Conservation (phyloP, 2,888 invertebrate genomes). For the Coremacera marginata region DNA sequence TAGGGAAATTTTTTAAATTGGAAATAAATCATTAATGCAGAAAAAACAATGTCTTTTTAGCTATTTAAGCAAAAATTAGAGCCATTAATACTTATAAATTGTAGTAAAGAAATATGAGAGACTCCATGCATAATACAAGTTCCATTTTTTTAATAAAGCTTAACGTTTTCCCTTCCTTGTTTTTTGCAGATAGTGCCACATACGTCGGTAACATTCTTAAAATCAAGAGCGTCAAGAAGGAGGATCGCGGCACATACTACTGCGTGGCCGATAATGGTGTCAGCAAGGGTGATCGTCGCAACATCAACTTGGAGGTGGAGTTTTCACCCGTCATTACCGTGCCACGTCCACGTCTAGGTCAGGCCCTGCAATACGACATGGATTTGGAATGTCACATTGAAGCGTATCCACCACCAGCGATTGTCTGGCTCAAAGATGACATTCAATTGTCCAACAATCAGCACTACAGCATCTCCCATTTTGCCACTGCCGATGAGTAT, state of each 20-base stretch:
- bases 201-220: conserved; percentile 84
- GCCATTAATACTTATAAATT: no score
- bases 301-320: conserved; percentile 91
- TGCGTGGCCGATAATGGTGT: conserved; percentile 93
- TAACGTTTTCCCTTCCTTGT: background rate
- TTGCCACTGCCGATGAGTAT: conserved; percentile 91
- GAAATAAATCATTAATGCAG: no score
- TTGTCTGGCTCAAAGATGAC: conserved; percentile 90
- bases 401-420: conserved; percentile 94
- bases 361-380: conserved; percentile 93
- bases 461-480: conserved; percentile 91
- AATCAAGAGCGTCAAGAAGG: conserved; percentile 83
- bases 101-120: no score
- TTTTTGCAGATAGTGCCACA: conserved; percentile 67
- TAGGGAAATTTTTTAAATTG: no score
- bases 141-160: no score
- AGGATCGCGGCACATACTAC: conserved; percentile 93
- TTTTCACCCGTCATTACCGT: conserved; percentile 89
- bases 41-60: no score
- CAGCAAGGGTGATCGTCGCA: conserved; percentile 85
- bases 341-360: conserved; percentile 84
- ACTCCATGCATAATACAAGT: no score
- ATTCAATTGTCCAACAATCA: conserved; percentile 87
- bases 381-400: conserved; percentile 94
- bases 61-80: no score